These are phyloP conservation scores for Miltochrista miniata DNA, from an alignment of 2,888 invertebrate species.

Conservation along the genomic window DNA sequence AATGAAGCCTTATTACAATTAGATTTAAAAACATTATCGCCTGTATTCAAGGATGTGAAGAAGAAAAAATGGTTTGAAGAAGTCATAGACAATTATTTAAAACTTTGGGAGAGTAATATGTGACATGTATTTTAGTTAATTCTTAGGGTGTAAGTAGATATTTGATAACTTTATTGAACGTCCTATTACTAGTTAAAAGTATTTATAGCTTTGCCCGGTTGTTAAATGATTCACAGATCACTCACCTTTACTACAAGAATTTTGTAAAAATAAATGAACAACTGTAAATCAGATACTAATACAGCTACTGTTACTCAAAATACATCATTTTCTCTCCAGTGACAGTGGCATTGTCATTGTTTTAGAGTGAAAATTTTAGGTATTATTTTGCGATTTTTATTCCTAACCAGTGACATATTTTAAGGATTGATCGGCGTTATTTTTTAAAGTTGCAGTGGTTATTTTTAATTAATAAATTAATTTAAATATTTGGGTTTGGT, in stretches of 20 bases:
- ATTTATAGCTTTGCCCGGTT: slow-evolving; percentile 11
- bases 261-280: neutral
- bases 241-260: neutral
- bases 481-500: no score
- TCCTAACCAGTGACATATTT: no score
- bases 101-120: slow-evolving; percentile 95
- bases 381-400: no score
- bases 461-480: no score
- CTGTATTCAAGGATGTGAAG: slow-evolving; percentile 89
- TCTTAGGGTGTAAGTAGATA: slow-evolving; percentile 30
- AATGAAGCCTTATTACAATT: slow-evolving; percentile 94
- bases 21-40: slow-evolving; percentile 90
- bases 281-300: neutral
- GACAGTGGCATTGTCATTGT: neutral
- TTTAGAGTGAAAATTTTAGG: no score
- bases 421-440: no score
- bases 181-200: slow-evolving; percentile 11
- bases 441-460: no score
- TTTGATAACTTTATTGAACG: slow-evolving; percentile 19
- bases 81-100: slow-evolving; percentile 94
- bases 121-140: slow-evolving; percentile 64
- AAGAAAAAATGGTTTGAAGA: slow-evolving; percentile 94
- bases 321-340: neutral
- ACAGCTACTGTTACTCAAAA: neutral
- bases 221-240: neutral